These are phyloP conservation scores for Halichondria panicea DNA, from an alignment of 37 sponge, comb jelly and placozoan genomes.

Conservation along the genomic window DNA sequence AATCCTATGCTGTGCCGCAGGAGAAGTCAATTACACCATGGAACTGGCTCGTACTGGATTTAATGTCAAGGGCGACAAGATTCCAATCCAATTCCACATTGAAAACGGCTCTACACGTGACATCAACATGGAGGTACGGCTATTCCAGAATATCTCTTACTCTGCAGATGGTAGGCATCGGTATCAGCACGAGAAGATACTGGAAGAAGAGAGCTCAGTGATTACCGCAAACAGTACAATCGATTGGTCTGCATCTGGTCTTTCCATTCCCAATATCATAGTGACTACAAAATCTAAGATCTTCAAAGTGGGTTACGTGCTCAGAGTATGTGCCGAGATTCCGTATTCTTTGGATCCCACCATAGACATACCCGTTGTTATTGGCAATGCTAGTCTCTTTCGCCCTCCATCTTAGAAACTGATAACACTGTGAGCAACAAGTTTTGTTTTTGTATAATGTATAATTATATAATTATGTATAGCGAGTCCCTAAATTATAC, in stretches of 20 bases:
- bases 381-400: too few relatives aligned
- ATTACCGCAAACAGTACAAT: neutral
- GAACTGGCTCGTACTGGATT: slow-evolving; percentile 9
- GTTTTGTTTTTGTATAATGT: too few relatives aligned
- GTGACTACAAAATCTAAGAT: neutral
- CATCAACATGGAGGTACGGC: neutral
- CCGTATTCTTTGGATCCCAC: neutral
- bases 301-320: neutral
- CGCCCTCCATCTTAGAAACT: too few relatives aligned
- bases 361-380: neutral
- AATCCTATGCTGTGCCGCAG: neutral
- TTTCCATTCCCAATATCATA: neutral
- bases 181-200: neutral
- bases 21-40: neutral
- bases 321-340: neutral
- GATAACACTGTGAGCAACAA: too few relatives aligned
- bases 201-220: neutral
- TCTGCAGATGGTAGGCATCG: neutral
- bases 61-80: neutral
- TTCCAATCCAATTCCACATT: neutral
- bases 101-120: neutral
- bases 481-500: too few relatives aligned
- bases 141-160: neutral
- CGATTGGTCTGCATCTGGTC: too few relatives aligned
- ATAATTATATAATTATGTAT: too few relatives aligned